Conservation (phyloP, 2,888 invertebrate species). For the Stegophylla sp. region DNA sequence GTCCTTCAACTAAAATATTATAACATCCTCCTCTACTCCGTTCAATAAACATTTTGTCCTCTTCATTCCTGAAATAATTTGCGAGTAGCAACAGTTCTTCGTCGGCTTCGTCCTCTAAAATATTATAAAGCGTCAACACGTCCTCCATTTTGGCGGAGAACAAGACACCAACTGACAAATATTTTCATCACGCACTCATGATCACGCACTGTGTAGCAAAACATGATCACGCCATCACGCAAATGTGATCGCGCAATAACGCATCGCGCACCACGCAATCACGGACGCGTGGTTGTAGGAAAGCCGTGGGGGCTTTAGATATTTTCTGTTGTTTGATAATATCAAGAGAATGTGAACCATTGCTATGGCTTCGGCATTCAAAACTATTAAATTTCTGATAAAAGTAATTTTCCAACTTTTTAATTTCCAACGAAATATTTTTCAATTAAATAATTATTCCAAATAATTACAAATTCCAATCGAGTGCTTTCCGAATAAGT, state of each 20-base stretch:
- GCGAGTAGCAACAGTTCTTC: background rate
- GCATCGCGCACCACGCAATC: background rate
- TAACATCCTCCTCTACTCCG: background rate
- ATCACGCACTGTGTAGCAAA: constrained; percentile 4
- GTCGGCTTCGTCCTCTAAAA: background rate
- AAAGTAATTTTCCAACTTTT: too few relatives aligned
- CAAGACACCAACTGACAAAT: too few relatives aligned
- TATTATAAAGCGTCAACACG: background rate
- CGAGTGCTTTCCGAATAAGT: too few relatives aligned
- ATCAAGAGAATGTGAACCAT: too few relatives aligned
- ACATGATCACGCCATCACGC: background rate
- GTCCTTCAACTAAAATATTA: background rate
- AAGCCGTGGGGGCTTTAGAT: too few relatives aligned
- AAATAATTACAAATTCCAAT: too few relatives aligned
- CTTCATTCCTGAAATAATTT: background rate
- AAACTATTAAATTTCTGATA: too few relatives aligned
- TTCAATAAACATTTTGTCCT: constrained; percentile 3
- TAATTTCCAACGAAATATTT: too few relatives aligned
- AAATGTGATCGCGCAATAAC: background rate
- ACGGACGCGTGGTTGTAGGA: too few relatives aligned
- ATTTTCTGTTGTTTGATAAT: too few relatives aligned
- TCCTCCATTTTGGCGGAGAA: background rate
- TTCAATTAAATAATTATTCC: too few relatives aligned
- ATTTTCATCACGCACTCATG: background rate
- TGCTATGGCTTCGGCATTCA: too few relatives aligned